Percentiles rank a stretch among this genome's conserved stretches.
Evolutionary conservation across 2,888 invertebrate species (phyloP).

Genomic region (Allolobophora icterica): DNA sequence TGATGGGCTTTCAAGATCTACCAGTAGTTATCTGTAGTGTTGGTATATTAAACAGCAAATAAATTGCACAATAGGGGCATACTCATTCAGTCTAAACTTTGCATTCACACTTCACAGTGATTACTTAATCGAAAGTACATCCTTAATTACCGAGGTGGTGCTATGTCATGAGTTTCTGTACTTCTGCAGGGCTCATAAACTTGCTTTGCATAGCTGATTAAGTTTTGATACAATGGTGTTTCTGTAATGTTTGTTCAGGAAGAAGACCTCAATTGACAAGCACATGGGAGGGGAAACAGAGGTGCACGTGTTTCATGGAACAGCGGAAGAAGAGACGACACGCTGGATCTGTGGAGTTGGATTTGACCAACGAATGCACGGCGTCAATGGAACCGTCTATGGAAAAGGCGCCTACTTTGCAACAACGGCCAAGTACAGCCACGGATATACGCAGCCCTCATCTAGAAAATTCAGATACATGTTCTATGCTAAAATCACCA

Average conservation of each 20-base stretch:
- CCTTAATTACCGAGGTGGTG: too few species aligned
- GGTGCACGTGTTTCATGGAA: constrained; percentile 54
- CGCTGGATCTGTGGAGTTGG: constrained; percentile 53
- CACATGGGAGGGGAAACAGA: not conserved
- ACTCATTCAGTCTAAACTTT: too few species aligned
- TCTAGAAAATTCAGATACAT: constrained; percentile 37
- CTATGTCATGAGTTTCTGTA: too few species aligned
- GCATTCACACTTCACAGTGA: too few species aligned
- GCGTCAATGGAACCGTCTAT: constrained; percentile 50
- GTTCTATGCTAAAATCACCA: constrained; percentile 53
- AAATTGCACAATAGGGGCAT: too few species aligned
- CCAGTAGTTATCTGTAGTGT: not conserved
- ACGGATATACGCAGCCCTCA: constrained; percentile 35
- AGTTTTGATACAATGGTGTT: too few species aligned
- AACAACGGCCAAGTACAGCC: constrained; percentile 48
- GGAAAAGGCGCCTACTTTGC: constrained; percentile 58
- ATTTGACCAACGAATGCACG: constrained; percentile 56
- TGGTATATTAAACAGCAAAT: too few species aligned
- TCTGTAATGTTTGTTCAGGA: not conserved
- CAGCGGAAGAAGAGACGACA: constrained; percentile 39
- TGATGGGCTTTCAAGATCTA: constrained; percentile 51
- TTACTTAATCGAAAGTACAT: too few species aligned
- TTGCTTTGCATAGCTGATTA: too few species aligned
- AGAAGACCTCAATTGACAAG: not conserved
- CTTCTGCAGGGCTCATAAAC: too few species aligned